These are phyloP conservation scores for Plecotus auritus DNA, from an alignment of 2,113 vertebrate genomes.

Conservation along the genomic window DNA sequence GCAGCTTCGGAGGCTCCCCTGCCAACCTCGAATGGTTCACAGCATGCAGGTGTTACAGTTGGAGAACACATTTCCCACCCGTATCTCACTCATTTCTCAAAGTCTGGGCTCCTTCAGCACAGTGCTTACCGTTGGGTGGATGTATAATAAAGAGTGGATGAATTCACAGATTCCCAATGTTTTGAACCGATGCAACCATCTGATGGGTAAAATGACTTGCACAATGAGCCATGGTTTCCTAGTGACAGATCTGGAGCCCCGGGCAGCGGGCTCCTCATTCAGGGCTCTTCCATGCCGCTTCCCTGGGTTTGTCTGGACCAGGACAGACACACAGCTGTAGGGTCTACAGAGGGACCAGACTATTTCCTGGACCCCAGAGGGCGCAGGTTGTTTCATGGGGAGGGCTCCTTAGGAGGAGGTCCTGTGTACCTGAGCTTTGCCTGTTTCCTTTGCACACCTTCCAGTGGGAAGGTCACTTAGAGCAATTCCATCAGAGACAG, in stretches of 20 bases:
- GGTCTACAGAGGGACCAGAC: background rate
- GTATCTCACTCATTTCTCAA: background rate
- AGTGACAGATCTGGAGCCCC: background rate
- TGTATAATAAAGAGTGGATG: background rate
- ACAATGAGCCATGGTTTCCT: background rate
- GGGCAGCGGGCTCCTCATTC: background rate
- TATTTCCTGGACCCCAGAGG: background rate
- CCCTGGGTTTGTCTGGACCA: background rate
- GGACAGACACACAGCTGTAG: background rate
- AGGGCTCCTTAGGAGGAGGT: background rate
- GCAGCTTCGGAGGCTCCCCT: background rate
- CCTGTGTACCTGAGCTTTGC: background rate
- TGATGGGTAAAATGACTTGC: background rate
- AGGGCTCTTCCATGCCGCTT: background rate
- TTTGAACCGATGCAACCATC: background rate
- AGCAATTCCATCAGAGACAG: background rate
- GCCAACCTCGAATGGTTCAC: background rate
- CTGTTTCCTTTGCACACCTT: background rate
- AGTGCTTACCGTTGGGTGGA: background rate
- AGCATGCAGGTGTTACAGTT: fast-evolving
- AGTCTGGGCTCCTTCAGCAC: background rate
- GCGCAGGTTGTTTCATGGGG: background rate
- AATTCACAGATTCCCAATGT: background rate
- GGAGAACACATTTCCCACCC: background rate
- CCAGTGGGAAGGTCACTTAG: background rate